Conservation (phyloP, 2,888 invertebrate species). For the Drosophila fungiperda region DNA sequence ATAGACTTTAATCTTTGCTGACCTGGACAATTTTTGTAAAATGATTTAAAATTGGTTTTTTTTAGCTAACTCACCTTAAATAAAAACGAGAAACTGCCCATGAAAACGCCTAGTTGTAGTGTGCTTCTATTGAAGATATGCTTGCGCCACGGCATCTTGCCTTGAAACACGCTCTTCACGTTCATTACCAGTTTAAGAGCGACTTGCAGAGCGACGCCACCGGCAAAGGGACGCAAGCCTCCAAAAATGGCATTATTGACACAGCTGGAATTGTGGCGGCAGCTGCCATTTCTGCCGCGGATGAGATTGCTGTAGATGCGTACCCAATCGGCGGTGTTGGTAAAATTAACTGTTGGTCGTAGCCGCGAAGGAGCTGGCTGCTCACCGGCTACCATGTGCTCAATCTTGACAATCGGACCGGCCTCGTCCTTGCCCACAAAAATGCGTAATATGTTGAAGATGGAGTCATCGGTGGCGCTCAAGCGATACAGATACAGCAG, state of each 20-base stretch:
- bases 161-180: conserved; percentile 86
- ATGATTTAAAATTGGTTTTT: no score
- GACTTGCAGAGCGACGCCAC: conserved; percentile 88
- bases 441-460: conserved; percentile 88
- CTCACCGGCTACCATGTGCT: conserved; percentile 29
- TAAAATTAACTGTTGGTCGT: conserved; percentile 64
- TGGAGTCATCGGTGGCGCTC: conserved; percentile 86
- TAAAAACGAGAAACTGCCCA: conserved; percentile 89
- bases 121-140: conserved; percentile 87
- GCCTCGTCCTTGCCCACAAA: conserved; percentile 88
- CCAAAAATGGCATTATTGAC: conserved; percentile 86
- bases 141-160: conserved; percentile 86
- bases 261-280: conserved; percentile 88
- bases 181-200: conserved; percentile 87
- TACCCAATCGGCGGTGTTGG: conserved; percentile 71
- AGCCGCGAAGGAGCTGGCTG: conserved; percentile 54
- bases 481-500: conserved; percentile 87
- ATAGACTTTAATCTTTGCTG: no score
- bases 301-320: conserved; percentile 78
- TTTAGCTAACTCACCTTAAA: conserved; percentile 87
- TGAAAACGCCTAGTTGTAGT: conserved; percentile 88
- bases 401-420: conserved; percentile 58
- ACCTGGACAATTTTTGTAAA: no score
- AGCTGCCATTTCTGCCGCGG: conserved; percentile 85
- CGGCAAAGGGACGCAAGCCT: conserved; percentile 87